Evolutionary conservation across 2,888 invertebrate species (phyloP).

Genomic region (Callyntrura sp.): DNA sequence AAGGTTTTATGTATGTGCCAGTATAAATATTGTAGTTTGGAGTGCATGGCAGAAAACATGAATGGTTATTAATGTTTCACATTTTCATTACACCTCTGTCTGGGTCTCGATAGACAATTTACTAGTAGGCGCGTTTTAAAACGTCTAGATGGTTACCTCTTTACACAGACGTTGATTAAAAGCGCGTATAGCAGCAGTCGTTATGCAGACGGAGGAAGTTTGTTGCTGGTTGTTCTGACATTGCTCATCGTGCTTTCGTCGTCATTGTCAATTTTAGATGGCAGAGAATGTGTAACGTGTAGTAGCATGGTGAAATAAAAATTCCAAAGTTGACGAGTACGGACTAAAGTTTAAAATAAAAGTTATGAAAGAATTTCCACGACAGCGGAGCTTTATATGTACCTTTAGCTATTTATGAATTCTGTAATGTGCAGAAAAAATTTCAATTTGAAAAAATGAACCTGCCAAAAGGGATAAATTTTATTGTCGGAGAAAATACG

Average conservation of each 20-base stretch:
- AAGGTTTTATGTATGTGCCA: background rate
- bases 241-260: background rate
- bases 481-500: slow-evolving; percentile 13
- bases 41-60: background rate
- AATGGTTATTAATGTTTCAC: slow-evolving; percentile 46
- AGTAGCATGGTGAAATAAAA: slow-evolving; percentile 5
- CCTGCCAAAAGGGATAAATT: slow-evolving; percentile 51
- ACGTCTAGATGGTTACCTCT: slow-evolving; percentile 1
- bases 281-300: too few relatives aligned
- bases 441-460: slow-evolving; percentile 29
- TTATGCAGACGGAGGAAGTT: background rate
- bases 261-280: slow-evolving; percentile 47
- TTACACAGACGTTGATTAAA: background rate
- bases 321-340: slow-evolving; percentile 41
- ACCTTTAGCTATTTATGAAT: background rate
- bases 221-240: background rate
- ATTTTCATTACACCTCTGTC: slow-evolving; percentile 43
- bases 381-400: background rate
- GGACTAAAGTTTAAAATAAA: slow-evolving; percentile 27
- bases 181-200: background rate
- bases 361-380: slow-evolving; percentile 25
- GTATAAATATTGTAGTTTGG: background rate
- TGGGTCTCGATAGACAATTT: slow-evolving; percentile 41
- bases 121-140: slow-evolving; percentile 17
- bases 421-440: slow-evolving; percentile 32